Evolutionary conservation across 1,140 invertebrate species (phyloP).

Genomic region (Yoshiicerus persimilis): DNA sequence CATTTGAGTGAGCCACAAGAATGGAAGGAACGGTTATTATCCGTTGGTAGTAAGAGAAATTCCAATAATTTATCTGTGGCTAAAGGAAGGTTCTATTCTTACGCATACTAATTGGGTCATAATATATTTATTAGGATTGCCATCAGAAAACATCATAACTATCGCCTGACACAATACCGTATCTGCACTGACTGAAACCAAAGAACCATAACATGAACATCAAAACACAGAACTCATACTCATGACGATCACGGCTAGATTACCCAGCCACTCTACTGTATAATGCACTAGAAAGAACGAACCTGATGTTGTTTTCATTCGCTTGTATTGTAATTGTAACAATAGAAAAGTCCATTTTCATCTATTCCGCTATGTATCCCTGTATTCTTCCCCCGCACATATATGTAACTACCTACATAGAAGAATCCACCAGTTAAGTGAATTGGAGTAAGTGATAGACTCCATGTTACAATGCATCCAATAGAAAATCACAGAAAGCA

Average conservation of each 20-base stretch:
- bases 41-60: neutral
- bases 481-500: neutral
- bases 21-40: neutral
- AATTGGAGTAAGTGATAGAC: neutral
- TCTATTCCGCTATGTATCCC: neutral
- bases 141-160: neutral
- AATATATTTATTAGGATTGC: neutral
- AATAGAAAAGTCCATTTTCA: neutral
- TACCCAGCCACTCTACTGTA: no score
- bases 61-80: neutral
- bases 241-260: neutral
- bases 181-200: neutral
- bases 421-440: neutral
- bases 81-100: neutral
- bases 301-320: neutral
- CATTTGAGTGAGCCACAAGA: neutral
- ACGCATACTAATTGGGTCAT: slow-evolving; percentile 8
- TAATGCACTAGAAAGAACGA: neutral
- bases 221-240: neutral
- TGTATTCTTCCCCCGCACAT: neutral
- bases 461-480: neutral
- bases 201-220: neutral
- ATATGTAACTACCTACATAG: neutral
- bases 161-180: neutral
- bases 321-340: neutral